These are phyloP conservation scores for Diachrysia chrysitis DNA, from an alignment of 2,888 invertebrate species.

Conservation along the genomic window DNA sequence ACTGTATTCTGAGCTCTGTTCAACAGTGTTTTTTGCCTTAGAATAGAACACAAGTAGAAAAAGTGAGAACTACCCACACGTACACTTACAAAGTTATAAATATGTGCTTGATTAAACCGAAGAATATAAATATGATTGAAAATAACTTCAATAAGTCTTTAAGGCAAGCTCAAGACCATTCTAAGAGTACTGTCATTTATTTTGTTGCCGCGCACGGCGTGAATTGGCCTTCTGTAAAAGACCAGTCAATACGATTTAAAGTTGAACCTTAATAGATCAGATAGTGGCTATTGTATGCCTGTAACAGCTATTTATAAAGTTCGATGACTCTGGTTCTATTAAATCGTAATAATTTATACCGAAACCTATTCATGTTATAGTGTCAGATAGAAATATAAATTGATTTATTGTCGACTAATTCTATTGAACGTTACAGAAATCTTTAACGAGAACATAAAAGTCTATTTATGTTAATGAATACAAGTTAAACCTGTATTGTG, in stretches of 20 bases:
- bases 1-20: constrained; percentile 14
- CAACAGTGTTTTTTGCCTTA: too few species aligned
- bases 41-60: too few species aligned
- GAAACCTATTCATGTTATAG: constrained; percentile 52
- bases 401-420: constrained; percentile 47
- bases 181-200: constrained; percentile 56
- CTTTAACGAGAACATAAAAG: constrained; percentile 22
- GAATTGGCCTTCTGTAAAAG: constrained; percentile 71
- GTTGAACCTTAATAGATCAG: constrained; percentile 73
- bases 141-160: constrained; percentile 36
- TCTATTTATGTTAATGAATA: constrained; percentile 26
- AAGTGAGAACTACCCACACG: too few species aligned
- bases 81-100: too few species aligned
- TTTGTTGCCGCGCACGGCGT: constrained; percentile 59
- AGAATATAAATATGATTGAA: constrained; percentile 19
- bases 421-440: constrained; percentile 40
- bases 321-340: constrained; percentile 73
- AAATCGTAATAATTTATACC: constrained; percentile 63
- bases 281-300: constrained; percentile 73
- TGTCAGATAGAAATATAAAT: constrained; percentile 55
- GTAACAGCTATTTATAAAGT: constrained; percentile 76
- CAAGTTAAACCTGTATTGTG: constrained; percentile 6
- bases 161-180: constrained; percentile 60
- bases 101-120: too few species aligned
- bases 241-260: constrained; percentile 69